Base-by-base conservation (phyloP, 2,797 vertebrate species). In the Loris lydekkerianus region DNA sequence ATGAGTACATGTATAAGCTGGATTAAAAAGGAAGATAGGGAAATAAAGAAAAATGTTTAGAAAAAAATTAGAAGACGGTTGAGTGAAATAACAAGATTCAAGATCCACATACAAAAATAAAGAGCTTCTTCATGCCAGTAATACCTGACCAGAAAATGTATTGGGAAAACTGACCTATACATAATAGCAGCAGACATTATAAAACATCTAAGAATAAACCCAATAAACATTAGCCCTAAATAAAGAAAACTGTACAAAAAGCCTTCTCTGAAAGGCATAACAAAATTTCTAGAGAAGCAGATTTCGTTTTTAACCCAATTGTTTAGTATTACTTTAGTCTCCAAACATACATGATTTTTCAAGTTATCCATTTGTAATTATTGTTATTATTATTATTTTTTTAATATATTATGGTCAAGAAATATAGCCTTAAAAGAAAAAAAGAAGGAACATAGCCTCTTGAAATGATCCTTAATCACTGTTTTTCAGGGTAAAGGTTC, bases 11-110 rank as follows among this genome's bases (percentile, higher is more conserved):
- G 49, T 53, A 25, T 87, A 23, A 56, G 14, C 37, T 92, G 53
- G 8, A 90, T 84, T 86, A 67, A 70, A 86, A 76, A 49, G 7
- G 49, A 93, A 87, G 21, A 27, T 58, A 7, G 27, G 27, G 15
- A 85, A 67, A 63, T 80, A 18, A 69, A 80, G 91, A 94, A 91
- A 65, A 21, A 58, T 73, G 56, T 37, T 75, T 86, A 67, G 56
- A 4, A 18, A 49, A 23, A 80, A 80, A 80, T 80, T 25, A 80
- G 67, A 37, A 85, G 40, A 86, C 11, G 1, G 2, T 40, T 86
- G n/a, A 37, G 63, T 49, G 43, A 86, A 85, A 89, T 13, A 49
- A 49, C 1, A 85, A 56, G 72, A 82, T 37, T 91, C 13, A 61
- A 81, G 61, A 75, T 67, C 15, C 61, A 69, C 17, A 61, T 17